Base-by-base conservation (phyloP, 1,140 invertebrate species). In the Aethina tumida region DNA sequence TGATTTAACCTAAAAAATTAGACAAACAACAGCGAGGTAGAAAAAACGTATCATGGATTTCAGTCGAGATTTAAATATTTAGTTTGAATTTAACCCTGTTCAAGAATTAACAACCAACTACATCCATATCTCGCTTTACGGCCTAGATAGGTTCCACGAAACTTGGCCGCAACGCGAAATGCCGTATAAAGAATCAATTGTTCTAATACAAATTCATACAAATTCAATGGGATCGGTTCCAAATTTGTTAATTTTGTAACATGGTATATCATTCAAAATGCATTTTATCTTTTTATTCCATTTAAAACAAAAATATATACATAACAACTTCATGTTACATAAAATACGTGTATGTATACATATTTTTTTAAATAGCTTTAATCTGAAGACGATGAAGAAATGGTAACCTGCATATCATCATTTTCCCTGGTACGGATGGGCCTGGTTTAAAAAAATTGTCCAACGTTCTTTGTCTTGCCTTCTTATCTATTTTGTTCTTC, bases 191-290 rank as follows among this genome's bases (percentile, higher is more conserved):
- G 37, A 44, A 44, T 44, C 41, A 44, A 40, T 38, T 41, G 37
- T 39, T 41, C 39, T 39, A 41, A 41, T 41, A 41, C 39, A 41
- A n/a, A n/a, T n/a, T n/a, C n/a, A n/a, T n/a, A n/a, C n/a, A n/a
- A 38, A 38, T 38, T 38, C 25, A 38, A 38, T 38, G 39, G 39
- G 12, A 41, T 41, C 34, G 39, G 39, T 39, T 43, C 27, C 37
- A 39, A 43, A 43, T 40, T 41, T 24, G 28, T 40, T 40, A 40
- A 43, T 31, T 43, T 14, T 39, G 25, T 20, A 43, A 39, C 25
- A 39, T 43, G 2, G 35, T 39, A 22, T 38, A 39, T 43, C 26
- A 30, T 40, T 43, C 41, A 39, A 39, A 43, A 40, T 40, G 28
- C 28, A 41, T 43, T 43, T 43, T 43, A 19, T 43, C 20, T 34